Percentiles rank a stretch among this genome's conserved stretches.
Evolutionary conservation across 2,888 invertebrate genomes (phyloP).

Genomic region (Limnephilus marmoratus): DNA sequence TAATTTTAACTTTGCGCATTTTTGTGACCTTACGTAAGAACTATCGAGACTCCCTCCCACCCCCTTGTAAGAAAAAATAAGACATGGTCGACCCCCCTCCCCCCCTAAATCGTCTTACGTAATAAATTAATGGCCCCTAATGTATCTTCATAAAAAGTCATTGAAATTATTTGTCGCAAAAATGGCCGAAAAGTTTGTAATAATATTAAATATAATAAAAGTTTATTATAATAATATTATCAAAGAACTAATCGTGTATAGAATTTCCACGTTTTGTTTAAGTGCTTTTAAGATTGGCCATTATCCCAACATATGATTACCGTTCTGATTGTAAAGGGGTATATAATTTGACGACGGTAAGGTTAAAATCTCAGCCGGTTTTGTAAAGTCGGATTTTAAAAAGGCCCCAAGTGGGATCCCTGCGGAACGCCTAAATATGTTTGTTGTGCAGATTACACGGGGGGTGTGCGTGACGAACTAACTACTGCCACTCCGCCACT

Average conservation of each 20-base stretch:
- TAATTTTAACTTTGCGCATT: too few relatives aligned
- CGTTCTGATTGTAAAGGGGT: neutral
- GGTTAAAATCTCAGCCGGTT: neutral
- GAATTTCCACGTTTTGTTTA: neutral
- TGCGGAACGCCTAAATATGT: conserved; percentile 21
- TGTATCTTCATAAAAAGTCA: too few relatives aligned
- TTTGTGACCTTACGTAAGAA: too few relatives aligned
- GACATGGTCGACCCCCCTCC: too few relatives aligned
- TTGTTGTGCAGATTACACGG: conserved; percentile 23
- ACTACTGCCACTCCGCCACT: neutral
- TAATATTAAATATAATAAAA: too few relatives aligned
- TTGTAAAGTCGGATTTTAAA: neutral
- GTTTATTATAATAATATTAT: too few relatives aligned
- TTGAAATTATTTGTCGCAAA: too few relatives aligned
- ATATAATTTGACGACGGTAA: neutral
- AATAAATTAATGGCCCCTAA: too few relatives aligned
- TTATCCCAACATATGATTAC: neutral
- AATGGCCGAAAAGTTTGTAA: too few relatives aligned
- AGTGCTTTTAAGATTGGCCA: neutral
- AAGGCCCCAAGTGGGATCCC: neutral
- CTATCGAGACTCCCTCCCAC: too few relatives aligned
- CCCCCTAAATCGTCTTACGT: too few relatives aligned
- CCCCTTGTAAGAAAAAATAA: too few relatives aligned
- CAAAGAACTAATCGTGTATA: neutral
- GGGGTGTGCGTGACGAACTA: conserved; percentile 17